Base-by-base conservation (phyloP, 2,888 invertebrate genomes). In the Sisyra nigra region DNA sequence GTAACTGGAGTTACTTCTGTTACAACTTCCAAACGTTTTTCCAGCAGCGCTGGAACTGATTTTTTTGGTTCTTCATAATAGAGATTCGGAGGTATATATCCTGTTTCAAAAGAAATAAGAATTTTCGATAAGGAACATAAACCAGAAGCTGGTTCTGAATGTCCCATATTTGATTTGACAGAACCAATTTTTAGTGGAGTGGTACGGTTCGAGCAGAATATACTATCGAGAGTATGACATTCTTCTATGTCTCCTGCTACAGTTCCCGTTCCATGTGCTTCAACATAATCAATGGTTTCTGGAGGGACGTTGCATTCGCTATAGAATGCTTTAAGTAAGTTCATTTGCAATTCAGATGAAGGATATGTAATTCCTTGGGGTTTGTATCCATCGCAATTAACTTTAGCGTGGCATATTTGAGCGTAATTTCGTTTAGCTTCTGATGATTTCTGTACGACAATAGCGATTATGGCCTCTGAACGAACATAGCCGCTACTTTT, bases 101-200 rank as follows among this genome's bases (percentile, higher is more conserved):
- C 79, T 3, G 73, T 74, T 52, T 84, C 78, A 67, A 87, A 85
- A 0, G 86, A 58, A 40, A 38, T 3, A 1, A 18, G 55, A 46
- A 75, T 80, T 68, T 88, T 88, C 1, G 80, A 74, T 48, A 88
- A 57, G 0, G 84, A 79, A 49, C 83, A 82, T 3, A 86, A 66
- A 9, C 86, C 81, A 6, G 82, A 80, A 2, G 78, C 75, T 2
- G 88, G 81, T 55, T 91, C 91, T 0, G 85, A 73, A 59, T 91
- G 91, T 0, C 92, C 92, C 60, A 89, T 68, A 60, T 91, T 92
- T 1, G 88, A 86, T 57, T 92, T 91, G 35, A 88, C 75, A 0
- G 89, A 85, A 2, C 91, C 91, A 46, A 92, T 81, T 43, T 72
- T 63, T 1, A 91, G 68, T 0, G 88, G 82, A 0, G 72, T 75